Percentiles rank a stretch among this genome's conserved stretches.
Conservation (phyloP, 1,140 invertebrate species). For the Acyrthosiphon pisum region DNA sequence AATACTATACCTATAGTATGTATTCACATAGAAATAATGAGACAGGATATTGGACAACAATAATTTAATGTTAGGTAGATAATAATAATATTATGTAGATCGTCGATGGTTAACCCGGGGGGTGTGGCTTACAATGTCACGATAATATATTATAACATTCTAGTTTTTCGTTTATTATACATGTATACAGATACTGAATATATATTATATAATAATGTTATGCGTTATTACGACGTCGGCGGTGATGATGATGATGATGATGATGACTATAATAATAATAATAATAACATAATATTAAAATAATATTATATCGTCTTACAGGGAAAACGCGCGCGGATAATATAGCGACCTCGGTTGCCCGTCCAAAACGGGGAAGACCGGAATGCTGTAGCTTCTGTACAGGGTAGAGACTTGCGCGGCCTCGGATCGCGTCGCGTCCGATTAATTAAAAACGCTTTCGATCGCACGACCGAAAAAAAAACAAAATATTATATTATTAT, state of each 20-base stretch:
- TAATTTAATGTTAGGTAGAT: background rate
- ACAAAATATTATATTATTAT: background rate
- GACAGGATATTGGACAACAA: background rate
- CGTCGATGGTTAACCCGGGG: too few species aligned
- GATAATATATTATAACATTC: background rate
- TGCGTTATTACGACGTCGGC: background rate
- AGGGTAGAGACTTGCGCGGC: constrained; percentile 27
- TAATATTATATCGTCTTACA: background rate
- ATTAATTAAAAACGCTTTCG: background rate
- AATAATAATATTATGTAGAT: background rate
- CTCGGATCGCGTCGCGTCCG: background rate
- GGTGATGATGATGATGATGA: background rate
- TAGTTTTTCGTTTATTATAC: background rate
- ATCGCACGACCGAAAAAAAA: constrained; percentile 14
- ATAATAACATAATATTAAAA: background rate
- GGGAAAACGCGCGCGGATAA: background rate
- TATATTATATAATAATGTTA: background rate
- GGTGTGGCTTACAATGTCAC: background rate
- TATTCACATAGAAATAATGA: background rate
- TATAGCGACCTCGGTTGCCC: background rate
- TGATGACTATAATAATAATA: background rate
- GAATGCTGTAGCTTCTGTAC: background rate
- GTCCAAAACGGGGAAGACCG: constrained; percentile 39
- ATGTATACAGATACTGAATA: too few species aligned
- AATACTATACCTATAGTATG: background rate